Evolutionary conservation across 1,140 invertebrate genomes (phyloP).

Genomic region (Zaprionus tsacasi): DNA sequence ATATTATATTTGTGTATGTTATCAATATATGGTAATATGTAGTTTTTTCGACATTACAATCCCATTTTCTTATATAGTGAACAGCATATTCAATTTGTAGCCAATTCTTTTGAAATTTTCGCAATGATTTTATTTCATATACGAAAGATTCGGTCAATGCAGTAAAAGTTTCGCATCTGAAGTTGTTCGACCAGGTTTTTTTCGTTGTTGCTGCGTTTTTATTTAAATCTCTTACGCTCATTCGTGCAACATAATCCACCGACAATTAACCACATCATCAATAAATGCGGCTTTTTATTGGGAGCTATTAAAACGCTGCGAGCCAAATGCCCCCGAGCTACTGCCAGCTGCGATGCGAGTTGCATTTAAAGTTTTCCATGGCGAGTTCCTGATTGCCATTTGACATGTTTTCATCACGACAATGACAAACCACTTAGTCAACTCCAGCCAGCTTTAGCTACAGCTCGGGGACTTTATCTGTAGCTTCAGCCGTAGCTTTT

Average conservation of each 20-base stretch:
- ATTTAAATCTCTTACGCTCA: constrained; percentile 7
- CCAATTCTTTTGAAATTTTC: neutral
- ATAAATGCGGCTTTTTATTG: constrained; percentile 35
- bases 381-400: constrained; percentile 27
- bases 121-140: neutral
- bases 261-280: constrained; percentile 38
- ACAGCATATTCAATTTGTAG: neutral
- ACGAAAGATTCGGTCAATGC: neutral
- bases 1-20: neutral
- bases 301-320: constrained; percentile 26
- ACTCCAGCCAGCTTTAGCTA: constrained; percentile 30
- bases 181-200: neutral
- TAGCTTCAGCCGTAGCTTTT: constrained; percentile 23
- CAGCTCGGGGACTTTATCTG: constrained; percentile 32
- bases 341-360: constrained; percentile 24
- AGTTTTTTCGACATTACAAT: neutral
- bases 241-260: constrained; percentile 21
- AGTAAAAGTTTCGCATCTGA: neutral
- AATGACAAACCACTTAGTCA: constrained; percentile 65
- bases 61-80: neutral
- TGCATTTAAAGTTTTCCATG: constrained; percentile 55
- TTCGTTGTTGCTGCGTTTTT: neutral
- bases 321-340: constrained; percentile 18
- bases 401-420: constrained; percentile 56
- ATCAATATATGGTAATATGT: neutral